phyloP scores from a whole-genome alignment of 2,113 vertebrate species.

The Gymnobelideus leadbeateri region DNA sequence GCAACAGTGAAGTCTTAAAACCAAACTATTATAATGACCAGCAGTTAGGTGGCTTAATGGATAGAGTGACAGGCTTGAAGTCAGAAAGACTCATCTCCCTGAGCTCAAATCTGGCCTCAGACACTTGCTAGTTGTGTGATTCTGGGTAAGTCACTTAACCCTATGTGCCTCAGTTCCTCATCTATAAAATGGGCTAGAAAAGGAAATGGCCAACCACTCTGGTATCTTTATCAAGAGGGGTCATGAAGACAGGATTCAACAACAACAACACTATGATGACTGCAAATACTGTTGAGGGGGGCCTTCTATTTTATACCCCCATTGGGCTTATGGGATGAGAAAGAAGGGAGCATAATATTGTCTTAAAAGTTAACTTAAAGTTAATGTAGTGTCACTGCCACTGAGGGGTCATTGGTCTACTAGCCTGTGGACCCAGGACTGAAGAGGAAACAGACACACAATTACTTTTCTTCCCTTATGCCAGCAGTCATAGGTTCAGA shows the following conservation, averaged over 20 bases:
- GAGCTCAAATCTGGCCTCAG: background rate
- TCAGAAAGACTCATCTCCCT: background rate
- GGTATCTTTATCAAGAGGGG: background rate
- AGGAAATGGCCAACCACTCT: background rate
- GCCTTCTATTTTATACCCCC: background rate
- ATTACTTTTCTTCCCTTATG: background rate
- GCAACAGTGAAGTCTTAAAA: background rate
- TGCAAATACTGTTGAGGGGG: background rate
- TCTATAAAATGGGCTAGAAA: background rate
- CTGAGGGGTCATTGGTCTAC: background rate
- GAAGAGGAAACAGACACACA: background rate
- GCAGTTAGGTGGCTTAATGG: background rate
- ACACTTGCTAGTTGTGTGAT: background rate
- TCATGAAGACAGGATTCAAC: background rate
- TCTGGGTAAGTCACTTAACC: conserved; percentile 30
- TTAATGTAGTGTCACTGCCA: background rate
- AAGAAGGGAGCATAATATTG: background rate
- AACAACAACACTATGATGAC: background rate
- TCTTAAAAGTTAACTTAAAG: too few relatives aligned
- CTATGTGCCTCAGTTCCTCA: conserved; percentile 2
- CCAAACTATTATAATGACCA: background rate
- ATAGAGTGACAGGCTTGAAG: background rate
- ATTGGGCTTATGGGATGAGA: background rate
- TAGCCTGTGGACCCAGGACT: background rate
- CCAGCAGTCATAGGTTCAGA: background rate